Conservation (phyloP, 2,797 vertebrate genomes). For the Cheirogaleus major region DNA sequence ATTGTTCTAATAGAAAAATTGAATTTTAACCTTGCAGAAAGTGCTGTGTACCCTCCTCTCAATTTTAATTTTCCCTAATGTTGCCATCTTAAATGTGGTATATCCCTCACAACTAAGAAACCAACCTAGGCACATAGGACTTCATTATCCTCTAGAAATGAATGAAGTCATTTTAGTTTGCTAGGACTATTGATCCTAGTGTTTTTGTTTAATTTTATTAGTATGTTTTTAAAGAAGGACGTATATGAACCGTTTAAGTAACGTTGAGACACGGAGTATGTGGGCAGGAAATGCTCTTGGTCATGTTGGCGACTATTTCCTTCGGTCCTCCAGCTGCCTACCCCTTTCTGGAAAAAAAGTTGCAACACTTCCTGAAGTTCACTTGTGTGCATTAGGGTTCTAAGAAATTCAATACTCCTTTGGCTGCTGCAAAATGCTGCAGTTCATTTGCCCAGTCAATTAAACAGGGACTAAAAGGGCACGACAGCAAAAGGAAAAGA, state of each 20-base stretch:
- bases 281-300: slow-evolving; percentile 66
- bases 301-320: slow-evolving; percentile 84
- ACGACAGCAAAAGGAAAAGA: background rate
- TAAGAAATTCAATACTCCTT: slow-evolving; percentile 36
- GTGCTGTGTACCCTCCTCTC: background rate
- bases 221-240: background rate
- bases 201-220: background rate
- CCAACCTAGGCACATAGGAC: background rate
- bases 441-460: background rate
- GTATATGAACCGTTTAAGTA: fast-evolving
- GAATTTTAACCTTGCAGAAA: background rate
- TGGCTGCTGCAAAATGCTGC: background rate
- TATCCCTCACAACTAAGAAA: background rate
- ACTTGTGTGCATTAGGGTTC: background rate
- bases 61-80: background rate
- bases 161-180: background rate
- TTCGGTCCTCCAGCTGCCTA: background rate
- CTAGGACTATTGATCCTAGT: background rate
- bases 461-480: background rate
- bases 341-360: slow-evolving; percentile 41
- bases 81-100: background rate
- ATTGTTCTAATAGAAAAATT: background rate
- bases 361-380: slow-evolving; percentile 63
- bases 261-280: background rate
- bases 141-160: background rate